Percentiles rank a stretch among this genome's conserved stretches.
phyloP scores from a whole-genome alignment of 2,797 vertebrate species.

The Hyperoplus immaculatus region DNA sequence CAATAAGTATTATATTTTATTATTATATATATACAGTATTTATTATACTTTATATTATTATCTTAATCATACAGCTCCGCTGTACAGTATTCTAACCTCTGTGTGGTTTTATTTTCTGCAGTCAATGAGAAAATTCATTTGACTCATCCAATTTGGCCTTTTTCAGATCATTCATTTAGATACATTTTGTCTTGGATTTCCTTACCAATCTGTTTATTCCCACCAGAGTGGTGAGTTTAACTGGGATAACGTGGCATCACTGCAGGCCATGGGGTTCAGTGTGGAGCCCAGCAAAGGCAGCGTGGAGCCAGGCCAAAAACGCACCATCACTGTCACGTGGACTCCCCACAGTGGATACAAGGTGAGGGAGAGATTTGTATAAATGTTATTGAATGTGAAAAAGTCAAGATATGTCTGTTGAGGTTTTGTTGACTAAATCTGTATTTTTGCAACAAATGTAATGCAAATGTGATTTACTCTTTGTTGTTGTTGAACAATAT shows the following conservation, averaged over 20 bases:
- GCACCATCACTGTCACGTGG: constrained; percentile 88
- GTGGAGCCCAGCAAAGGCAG: constrained; percentile 83
- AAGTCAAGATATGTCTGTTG: neutral
- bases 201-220: neutral
- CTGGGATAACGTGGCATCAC: constrained; percentile 74
- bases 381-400: neutral
- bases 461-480: neutral
- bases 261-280: constrained; percentile 89
- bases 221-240: constrained; percentile 86
- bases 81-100: neutral
- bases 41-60: no score
- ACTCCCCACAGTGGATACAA: constrained; percentile 83
- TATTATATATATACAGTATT: no score
- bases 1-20: no score
- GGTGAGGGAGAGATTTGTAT: constrained; percentile 64
- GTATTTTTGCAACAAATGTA: neutral
- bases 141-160: neutral
- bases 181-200: neutral
- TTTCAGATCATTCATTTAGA: neutral
- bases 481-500: neutral
- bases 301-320: constrained; percentile 83
- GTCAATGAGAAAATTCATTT: neutral
- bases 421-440: neutral
- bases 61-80: neutral
- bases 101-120: neutral